These are phyloP conservation scores for Nudaria mundana DNA, from an alignment of 2,888 invertebrate species.

Conservation along the genomic window DNA sequence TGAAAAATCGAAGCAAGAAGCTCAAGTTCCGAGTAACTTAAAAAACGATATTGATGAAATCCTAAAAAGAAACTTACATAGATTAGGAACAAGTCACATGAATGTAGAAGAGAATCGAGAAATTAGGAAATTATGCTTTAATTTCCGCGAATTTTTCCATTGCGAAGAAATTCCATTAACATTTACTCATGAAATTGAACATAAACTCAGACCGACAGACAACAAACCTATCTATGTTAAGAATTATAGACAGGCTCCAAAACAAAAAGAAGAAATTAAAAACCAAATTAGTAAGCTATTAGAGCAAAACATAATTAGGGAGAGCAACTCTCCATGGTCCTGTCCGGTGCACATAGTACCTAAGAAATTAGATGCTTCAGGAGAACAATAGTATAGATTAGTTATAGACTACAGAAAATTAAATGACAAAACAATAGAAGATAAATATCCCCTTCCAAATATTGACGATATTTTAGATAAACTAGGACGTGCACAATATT, in stretches of 20 bases:
- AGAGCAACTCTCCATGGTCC: slow-evolving; percentile 8
- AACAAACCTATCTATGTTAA: slow-evolving; percentile 24
- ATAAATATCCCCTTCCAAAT: slow-evolving; percentile 31
- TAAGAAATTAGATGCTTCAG: slow-evolving; percentile 5
- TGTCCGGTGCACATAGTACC: slow-evolving; percentile 9
- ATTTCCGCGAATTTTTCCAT: slow-evolving; percentile 42
- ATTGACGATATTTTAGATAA: slow-evolving; percentile 30
- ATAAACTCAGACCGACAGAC: slow-evolving; percentile 35
- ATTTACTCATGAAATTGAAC: slow-evolving; percentile 39
- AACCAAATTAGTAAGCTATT: slow-evolving; percentile 7
- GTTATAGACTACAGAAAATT: slow-evolving; percentile 17
- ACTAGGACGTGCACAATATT: slow-evolving; percentile 27
- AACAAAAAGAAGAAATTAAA: slow-evolving; percentile 11
- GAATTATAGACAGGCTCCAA: slow-evolving; percentile 12
- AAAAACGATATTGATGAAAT: not conserved
- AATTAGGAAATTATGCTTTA: slow-evolving; percentile 29
- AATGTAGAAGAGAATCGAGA: slow-evolving; percentile 36
- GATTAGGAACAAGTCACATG: slow-evolving; percentile 22
- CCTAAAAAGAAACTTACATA: slow-evolving; percentile 16
- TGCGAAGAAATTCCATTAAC: slow-evolving; percentile 35
- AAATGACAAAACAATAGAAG: slow-evolving; percentile 29
- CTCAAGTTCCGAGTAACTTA: slow-evolving; percentile 24
- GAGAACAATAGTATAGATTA: slow-evolving; percentile 6
- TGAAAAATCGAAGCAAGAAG: slow-evolving; percentile 2
- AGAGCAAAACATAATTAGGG: slow-evolving; percentile 8